Conservation (phyloP, 2,888 invertebrate species). For the Luffia ferchaultella region DNA sequence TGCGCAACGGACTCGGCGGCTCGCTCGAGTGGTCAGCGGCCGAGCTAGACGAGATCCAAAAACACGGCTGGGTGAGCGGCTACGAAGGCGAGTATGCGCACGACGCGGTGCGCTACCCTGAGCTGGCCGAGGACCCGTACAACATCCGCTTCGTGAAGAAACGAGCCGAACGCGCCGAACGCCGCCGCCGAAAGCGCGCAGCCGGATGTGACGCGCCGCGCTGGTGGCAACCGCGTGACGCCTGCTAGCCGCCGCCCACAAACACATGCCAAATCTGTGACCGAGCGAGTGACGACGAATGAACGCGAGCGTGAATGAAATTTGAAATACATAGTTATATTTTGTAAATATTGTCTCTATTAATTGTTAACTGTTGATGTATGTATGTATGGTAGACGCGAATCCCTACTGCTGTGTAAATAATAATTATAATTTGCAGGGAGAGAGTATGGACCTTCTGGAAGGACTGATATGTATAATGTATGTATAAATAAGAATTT, state of each 20-base stretch:
- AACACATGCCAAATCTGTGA: constrained; percentile 58
- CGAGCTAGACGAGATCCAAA: constrained; percentile 89
- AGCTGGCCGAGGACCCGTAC: constrained; percentile 94
- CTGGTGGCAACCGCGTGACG: constrained; percentile 55
- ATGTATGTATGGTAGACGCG: constrained; percentile 63
- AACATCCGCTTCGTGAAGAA: constrained; percentile 91
- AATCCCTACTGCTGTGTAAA: constrained; percentile 66
- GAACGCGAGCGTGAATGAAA: constrained; percentile 33
- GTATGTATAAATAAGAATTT: constrained; percentile 63
- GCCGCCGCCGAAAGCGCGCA: constrained; percentile 76
- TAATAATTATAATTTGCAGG: constrained; percentile 65
- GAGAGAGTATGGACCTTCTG: constrained; percentile 64
- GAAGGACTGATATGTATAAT: constrained; percentile 67
- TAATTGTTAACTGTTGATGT: constrained; percentile 67
- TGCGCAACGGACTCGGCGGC: constrained; percentile 80
- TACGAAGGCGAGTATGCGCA: constrained; percentile 94
- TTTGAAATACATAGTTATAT: constrained; percentile 45
- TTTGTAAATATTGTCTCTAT: constrained; percentile 64
- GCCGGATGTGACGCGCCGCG: constrained; percentile 46
- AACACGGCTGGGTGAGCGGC: constrained; percentile 81
- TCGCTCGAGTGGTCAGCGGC: constrained; percentile 86
- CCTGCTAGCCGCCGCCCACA: constrained; percentile 57
- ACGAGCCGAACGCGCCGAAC: constrained; percentile 74
- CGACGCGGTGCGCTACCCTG: constrained; percentile 88
- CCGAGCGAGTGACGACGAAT: constrained; percentile 43